A percentile compares a stretch with the other conserved stretches of the same genome.
Conservation (phyloP, 1,140 invertebrate genomes). For the Sycophaga agraensis region DNA sequence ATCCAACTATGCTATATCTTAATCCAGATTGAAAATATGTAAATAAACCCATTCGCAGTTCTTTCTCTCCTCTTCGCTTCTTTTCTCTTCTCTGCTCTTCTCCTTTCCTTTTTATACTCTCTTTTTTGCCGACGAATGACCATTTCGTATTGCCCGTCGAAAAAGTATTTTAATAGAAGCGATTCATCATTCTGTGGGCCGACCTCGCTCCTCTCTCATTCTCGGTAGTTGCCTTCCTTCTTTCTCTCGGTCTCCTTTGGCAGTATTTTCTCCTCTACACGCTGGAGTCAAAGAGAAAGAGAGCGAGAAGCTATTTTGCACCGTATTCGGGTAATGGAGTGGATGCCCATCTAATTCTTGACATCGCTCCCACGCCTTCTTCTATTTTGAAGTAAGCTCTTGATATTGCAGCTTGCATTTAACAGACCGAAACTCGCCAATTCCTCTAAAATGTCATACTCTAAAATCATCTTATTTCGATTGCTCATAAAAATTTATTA, state of each 20-base stretch:
- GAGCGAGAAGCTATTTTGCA: too few relatives aligned
- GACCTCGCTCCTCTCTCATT: conserved; percentile 17
- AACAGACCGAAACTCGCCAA: too few relatives aligned
- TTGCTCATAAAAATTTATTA: too few relatives aligned
- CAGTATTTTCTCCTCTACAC: conserved; percentile 7
- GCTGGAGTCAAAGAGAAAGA: neutral
- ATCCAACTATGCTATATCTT: conserved; percentile 48
- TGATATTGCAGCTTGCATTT: too few relatives aligned
- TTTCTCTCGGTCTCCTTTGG: neutral
- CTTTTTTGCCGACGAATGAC: conserved; percentile 46
- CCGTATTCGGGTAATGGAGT: too few relatives aligned
- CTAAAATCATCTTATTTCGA: too few relatives aligned
- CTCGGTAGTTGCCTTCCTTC: conserved; percentile 4
- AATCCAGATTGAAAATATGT: conserved; percentile 61
- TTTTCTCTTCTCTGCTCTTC: neutral
- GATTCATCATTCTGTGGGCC: conserved; percentile 55
- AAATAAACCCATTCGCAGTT: conserved; percentile 55
- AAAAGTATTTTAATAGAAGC: conserved; percentile 62
- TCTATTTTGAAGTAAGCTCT: too few relatives aligned
- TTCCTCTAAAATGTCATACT: too few relatives aligned
- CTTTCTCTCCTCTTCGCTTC: conserved; percentile 11
- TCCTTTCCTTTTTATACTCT: too few relatives aligned
- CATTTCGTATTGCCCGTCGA: conserved; percentile 55
- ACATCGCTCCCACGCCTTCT: too few relatives aligned
- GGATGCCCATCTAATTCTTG: too few relatives aligned